Evolutionary conservation across 2,888 invertebrate species (phyloP).

Genomic region (Gortyna flavago): DNA sequence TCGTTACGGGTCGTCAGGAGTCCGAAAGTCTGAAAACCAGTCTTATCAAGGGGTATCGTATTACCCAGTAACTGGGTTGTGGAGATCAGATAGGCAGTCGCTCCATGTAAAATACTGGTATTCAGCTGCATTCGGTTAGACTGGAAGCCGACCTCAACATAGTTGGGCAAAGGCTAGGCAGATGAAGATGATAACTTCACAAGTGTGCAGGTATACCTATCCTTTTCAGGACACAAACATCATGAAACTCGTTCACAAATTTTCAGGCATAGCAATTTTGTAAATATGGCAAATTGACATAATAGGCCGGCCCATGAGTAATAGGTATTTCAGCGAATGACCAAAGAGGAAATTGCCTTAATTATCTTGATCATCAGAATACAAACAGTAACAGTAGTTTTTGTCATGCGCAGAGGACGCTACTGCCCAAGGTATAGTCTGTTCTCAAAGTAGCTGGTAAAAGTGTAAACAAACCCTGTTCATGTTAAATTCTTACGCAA

Average conservation of each 20-base stretch:
- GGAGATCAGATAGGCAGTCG: no score
- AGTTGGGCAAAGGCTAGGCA: background rate
- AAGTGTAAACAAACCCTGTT: background rate
- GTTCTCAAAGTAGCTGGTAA: background rate
- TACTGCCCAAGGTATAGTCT: background rate
- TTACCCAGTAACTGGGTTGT: no score
- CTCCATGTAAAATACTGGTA: background rate
- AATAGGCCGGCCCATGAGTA: background rate
- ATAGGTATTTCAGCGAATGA: constrained; percentile 18
- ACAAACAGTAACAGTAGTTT: background rate
- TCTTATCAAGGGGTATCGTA: no score
- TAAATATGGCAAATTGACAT: constrained; percentile 2
- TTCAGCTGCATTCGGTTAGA: background rate
- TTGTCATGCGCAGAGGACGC: background rate
- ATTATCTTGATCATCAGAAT: constrained; percentile 2
- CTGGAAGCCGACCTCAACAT: background rate
- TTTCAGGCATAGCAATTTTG: constrained; percentile 14
- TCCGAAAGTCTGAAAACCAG: no score
- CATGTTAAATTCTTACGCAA: background rate
- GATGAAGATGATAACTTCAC: background rate
- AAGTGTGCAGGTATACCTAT: background rate
- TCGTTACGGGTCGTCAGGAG: no score
- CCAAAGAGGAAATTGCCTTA: constrained; percentile 25
- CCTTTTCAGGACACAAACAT: background rate
- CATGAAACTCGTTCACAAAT: background rate